A percentile compares a stretch with the other conserved stretches of the same genome.
These are phyloP conservation scores for Galerucella nymphaeae DNA, from an alignment of 2,888 invertebrate species.

Conservation along the genomic window DNA sequence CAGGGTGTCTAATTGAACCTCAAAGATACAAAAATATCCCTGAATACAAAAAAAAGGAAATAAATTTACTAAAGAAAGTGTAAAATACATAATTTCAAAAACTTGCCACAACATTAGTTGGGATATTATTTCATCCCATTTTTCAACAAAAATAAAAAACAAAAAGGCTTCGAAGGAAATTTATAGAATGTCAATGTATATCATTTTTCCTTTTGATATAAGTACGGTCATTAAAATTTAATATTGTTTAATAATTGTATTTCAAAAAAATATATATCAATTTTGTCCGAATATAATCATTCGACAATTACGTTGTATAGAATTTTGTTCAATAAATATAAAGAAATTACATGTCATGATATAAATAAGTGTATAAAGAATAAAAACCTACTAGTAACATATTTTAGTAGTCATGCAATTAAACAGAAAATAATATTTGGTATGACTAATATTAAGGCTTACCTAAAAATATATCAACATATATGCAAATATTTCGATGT, in stretches of 20 bases:
- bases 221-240: too few relatives aligned
- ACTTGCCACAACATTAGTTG: not conserved
- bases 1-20: too few relatives aligned
- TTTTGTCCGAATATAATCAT: not conserved
- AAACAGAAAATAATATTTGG: constrained; percentile 45
- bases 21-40: not conserved
- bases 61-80: not conserved
- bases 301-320: not conserved
- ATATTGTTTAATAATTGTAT: not conserved
- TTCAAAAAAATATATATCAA: not conserved
- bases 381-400: not conserved
- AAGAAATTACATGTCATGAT: not conserved
- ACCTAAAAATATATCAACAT: constrained; percentile 46
- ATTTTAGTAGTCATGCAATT: not conserved
- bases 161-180: not conserved
- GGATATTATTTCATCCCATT: not conserved
- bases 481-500: constrained; percentile 44
- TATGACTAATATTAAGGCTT: constrained; percentile 41
- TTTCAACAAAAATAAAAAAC: too few relatives aligned
- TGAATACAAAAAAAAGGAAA: not conserved
- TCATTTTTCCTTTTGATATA: too few relatives aligned
- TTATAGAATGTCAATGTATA: not conserved
- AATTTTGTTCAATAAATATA: not conserved
- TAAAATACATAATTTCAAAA: not conserved
- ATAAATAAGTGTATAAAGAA: not conserved